Conservation (phyloP, 2,797 vertebrate genomes). For the Hirundo rustica region DNA sequence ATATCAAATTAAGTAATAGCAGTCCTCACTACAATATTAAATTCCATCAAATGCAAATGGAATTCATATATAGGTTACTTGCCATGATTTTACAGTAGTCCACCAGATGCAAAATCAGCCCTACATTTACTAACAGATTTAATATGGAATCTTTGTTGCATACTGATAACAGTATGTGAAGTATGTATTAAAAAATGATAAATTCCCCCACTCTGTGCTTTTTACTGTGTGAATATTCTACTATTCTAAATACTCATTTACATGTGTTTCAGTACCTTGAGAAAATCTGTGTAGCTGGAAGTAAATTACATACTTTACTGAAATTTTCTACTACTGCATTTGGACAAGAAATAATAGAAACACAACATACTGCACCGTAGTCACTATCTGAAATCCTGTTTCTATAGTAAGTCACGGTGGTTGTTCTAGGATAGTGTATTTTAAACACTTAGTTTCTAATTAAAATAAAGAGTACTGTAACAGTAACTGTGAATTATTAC, state of each 20-base stretch:
- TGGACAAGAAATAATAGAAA: neutral
- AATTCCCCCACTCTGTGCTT: neutral
- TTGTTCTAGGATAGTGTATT: neutral
- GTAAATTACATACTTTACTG: neutral
- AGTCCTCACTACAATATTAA: neutral
- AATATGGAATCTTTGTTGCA: neutral
- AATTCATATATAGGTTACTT: neutral
- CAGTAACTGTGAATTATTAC: neutral
- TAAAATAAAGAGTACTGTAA: neutral
- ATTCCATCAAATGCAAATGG: neutral
- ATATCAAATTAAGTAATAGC: neutral
- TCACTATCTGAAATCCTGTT: neutral
- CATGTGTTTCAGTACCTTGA: neutral
- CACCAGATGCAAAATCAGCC: neutral
- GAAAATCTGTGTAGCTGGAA: neutral
- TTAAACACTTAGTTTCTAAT: neutral
- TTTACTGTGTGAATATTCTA: neutral
- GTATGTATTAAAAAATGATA: neutral
- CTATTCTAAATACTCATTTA: neutral
- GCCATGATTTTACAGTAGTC: rapidly evolving
- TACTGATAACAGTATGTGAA: neutral
- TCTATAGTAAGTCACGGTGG: neutral
- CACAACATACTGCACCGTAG: neutral
- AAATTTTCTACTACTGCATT: neutral
- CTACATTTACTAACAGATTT: neutral